Conservation (phyloP, 2,113 vertebrate species). For the Thermophis baileyi region DNA sequence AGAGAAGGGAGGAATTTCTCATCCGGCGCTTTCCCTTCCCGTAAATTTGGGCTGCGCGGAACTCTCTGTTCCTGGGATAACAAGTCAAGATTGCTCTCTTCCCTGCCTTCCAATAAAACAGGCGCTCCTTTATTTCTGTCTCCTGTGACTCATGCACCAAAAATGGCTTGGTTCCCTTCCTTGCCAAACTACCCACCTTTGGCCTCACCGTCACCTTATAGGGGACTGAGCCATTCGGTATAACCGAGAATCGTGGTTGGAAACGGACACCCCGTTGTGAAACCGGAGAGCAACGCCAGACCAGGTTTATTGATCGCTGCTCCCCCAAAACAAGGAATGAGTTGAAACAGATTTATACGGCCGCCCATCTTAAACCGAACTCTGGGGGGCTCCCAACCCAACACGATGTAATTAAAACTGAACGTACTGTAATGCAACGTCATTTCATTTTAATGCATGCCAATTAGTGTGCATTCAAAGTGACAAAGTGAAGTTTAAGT, state of each 20-base stretch:
- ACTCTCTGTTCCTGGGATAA: background rate
- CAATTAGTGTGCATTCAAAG: too few species aligned
- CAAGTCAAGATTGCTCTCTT: background rate
- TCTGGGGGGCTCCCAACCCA: background rate
- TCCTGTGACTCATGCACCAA: background rate
- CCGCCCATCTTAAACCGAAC: background rate
- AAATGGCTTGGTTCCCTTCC: background rate
- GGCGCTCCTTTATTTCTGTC: background rate
- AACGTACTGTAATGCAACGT: too few species aligned
- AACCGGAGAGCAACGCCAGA: background rate
- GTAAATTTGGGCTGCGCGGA: background rate
- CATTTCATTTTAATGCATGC: background rate
- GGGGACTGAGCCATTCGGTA: too few species aligned
- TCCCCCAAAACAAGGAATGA: too few species aligned
- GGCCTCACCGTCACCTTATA: background rate
- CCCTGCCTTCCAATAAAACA: background rate
- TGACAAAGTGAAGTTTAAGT: background rate
- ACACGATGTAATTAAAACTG: background rate
- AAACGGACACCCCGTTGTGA: background rate
- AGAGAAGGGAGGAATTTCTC: background rate
- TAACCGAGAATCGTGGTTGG: background rate
- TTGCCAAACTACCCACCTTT: background rate
- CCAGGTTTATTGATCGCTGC: background rate
- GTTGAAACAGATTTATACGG: background rate
- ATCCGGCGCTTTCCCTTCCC: background rate